phyloP scores from a whole-genome alignment of 2,797 vertebrate species.

The Calcarius lapponicus region DNA sequence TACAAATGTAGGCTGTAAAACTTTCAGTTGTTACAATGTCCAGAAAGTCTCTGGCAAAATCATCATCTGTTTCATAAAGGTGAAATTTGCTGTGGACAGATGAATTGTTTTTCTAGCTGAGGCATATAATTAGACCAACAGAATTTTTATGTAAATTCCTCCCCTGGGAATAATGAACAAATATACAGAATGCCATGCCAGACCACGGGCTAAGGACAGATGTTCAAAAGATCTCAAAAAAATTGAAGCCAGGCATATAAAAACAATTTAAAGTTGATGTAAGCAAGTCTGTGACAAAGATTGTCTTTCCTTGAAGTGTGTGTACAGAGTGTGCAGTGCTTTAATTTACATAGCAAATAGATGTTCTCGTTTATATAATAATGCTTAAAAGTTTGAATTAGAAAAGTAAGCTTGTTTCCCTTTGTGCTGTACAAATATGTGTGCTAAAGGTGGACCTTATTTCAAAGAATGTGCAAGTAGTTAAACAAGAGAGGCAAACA shows the following conservation, averaged over 20 bases:
- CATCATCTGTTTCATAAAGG: constrained; percentile 47
- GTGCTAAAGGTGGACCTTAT: not conserved
- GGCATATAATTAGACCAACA: constrained; percentile 43
- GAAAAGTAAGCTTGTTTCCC: not conserved
- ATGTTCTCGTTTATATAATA: not conserved
- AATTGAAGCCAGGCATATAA: not conserved
- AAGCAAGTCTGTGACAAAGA: not conserved
- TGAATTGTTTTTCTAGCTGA: constrained; percentile 34
- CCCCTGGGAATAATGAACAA: constrained; percentile 37
- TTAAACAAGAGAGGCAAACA: not conserved
- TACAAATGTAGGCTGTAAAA: constrained; percentile 42
- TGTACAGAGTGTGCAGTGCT: not conserved
- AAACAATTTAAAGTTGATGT: not conserved
- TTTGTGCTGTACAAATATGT: not conserved
- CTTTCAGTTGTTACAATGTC: not conserved
- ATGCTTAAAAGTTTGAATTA: not conserved
- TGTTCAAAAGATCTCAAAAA: constrained; percentile 22
- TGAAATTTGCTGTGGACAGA: constrained; percentile 42
- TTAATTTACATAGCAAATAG: not conserved
- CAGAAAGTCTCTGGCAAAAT: constrained; percentile 59
- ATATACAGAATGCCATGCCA: constrained; percentile 11
- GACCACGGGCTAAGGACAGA: not conserved
- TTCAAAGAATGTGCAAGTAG: not conserved
- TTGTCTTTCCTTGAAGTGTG: not conserved
- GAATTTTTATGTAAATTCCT: constrained; percentile 40